Conservation (phyloP, 2,797 vertebrate species). For the Hirundo rustica region DNA sequence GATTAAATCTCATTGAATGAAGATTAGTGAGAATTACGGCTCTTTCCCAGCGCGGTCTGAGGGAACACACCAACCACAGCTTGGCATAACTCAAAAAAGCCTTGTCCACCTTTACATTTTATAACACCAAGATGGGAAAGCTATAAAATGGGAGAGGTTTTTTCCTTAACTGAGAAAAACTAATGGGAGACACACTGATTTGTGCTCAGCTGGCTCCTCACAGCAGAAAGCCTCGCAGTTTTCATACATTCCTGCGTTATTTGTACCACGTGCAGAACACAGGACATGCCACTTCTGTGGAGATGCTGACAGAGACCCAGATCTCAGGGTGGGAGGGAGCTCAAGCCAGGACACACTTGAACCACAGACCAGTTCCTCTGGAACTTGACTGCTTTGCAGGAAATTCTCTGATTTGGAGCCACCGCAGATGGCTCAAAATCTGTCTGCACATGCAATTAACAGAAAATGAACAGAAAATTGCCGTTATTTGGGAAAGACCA, state of each 20-base stretch:
- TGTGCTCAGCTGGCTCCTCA: neutral
- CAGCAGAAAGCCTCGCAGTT: neutral
- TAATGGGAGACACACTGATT: neutral
- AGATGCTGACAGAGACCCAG: neutral
- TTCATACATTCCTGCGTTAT: neutral
- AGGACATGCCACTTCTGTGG: neutral
- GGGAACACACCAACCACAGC: neutral
- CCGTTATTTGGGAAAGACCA: neutral
- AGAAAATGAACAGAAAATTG: constrained; percentile 30
- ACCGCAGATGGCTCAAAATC: constrained; percentile 26
- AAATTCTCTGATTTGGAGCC: neutral
- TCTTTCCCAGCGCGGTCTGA: neutral
- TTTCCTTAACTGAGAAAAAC: neutral
- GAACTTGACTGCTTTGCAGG: neutral
- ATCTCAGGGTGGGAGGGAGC: neutral
- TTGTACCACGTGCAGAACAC: neutral
- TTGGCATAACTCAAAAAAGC: neutral
- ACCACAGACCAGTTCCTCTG: neutral
- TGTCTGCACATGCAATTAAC: constrained; percentile 7
- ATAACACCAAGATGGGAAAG: neutral
- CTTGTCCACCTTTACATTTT: neutral
- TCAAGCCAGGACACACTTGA: neutral
- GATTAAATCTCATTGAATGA: constrained; percentile 18
- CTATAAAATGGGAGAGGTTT: neutral
- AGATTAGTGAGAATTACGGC: neutral